Evolutionary conservation across 2,797 vertebrate species (phyloP), one percentile per base, ranked within the genome.

Genomic region (Pipistrellus nathusii): DNA sequence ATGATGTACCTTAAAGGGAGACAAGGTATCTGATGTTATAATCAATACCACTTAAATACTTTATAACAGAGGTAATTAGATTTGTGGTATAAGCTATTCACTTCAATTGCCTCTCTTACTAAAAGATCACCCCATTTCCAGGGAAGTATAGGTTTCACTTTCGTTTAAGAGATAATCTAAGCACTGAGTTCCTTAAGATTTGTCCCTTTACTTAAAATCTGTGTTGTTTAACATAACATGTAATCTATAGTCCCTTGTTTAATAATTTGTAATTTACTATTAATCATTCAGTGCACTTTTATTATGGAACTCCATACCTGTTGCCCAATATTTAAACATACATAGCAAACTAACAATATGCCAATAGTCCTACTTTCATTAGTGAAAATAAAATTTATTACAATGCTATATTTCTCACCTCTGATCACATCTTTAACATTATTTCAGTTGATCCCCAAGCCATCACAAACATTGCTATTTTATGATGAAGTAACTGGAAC

Each of bases 321-420:
- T 44, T 2, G 44, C 44, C 44, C 44, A 44, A 44, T 44, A 44
- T 44, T 44, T 44, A 44, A 92, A 99, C 98, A 71, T 99, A 99
- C 0, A 98, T 99, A 76, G 98, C 98, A 80, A 99, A 99, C 99
- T 96, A 99, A 99, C 78, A 99, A 99, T 98, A 99, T 11, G 44
- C 44, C 44, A 44, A 44, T 44, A 44, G 44, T 44, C 44, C 99
- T 99, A 95, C 99, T 99, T 38, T 98, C 98, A 84, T 98, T 99
- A 94, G 27, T 89, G 64, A 71, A 89, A 89, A 55, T 80, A 87
- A 64, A 76, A 66, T 51, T 23, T 80, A 57, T 71, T 46, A 80
- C 21, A 35, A 32, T 6, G 15, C 48, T 69, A 3, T 57, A 69
- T 69, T 46, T 89, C 7, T 89, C 30, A 80, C 87, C 30, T 46